These are phyloP conservation scores for Drosophila borealis DNA, from an alignment of 2,888 invertebrate species.

Conservation along the genomic window DNA sequence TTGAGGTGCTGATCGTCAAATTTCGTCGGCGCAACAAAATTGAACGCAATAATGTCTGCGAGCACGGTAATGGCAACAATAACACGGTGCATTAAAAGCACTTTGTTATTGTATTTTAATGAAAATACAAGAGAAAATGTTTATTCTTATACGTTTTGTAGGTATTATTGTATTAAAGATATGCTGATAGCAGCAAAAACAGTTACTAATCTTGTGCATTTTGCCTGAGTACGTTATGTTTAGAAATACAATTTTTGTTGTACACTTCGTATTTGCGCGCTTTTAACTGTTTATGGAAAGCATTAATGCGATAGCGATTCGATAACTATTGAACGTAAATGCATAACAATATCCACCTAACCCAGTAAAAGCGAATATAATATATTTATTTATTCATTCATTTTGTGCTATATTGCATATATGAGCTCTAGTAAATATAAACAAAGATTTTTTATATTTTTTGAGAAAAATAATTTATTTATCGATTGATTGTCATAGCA, in stretches of 20 bases:
- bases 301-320: too few species aligned
- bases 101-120: not conserved
- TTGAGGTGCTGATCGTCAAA: constrained; percentile 86
- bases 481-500: too few species aligned
- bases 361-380: too few species aligned
- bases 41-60: constrained; percentile 60
- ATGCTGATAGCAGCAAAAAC: not conserved
- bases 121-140: not conserved
- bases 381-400: too few species aligned
- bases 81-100: constrained; percentile 10
- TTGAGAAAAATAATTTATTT: too few species aligned
- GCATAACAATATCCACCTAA: too few species aligned
- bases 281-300: not conserved
- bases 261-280: not conserved
- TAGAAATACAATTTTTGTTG: too few species aligned
- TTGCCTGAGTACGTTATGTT: too few species aligned
- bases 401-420: too few species aligned
- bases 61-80: constrained; percentile 21
- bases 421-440: too few species aligned
- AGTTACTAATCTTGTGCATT: not conserved
- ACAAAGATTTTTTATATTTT: too few species aligned
- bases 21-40: constrained; percentile 70
- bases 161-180: not conserved
- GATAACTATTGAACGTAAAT: too few species aligned
- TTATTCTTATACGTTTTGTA: not conserved